A percentile compares a stretch with the other conserved stretches of the same genome.
Evolutionary conservation across 2,888 invertebrate genomes (phyloP).

Genomic region (Ormia ochracea): DNA sequence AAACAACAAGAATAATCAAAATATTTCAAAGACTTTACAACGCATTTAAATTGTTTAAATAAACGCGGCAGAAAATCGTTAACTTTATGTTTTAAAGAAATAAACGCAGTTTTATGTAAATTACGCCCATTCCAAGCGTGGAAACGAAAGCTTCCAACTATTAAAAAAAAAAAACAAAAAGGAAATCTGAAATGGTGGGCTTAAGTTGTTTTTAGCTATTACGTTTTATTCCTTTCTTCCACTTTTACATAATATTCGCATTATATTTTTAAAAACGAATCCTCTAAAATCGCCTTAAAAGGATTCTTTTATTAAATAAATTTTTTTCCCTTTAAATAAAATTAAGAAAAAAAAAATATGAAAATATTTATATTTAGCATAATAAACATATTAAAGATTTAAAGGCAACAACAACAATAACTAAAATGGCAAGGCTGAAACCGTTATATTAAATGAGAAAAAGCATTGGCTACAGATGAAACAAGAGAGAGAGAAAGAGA

Average conservation of each 20-base stretch:
- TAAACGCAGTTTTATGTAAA: slow-evolving; percentile 49
- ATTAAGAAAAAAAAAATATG: slow-evolving; percentile 20
- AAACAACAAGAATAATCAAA: slow-evolving; percentile 22
- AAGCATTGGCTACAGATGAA: too few species aligned
- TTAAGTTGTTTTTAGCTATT: slow-evolving; percentile 45
- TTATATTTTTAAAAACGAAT: slow-evolving; percentile 45
- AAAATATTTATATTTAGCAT: slow-evolving; percentile 57
- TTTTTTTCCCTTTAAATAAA: slow-evolving; percentile 8
- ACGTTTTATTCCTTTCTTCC: slow-evolving; percentile 32
- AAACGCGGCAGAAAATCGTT: slow-evolving; percentile 13
- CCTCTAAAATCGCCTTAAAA: slow-evolving; percentile 48
- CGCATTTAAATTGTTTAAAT: slow-evolving; percentile 55
- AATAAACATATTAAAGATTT: slow-evolving; percentile 59
- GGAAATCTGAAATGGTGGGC: slow-evolving; percentile 41
- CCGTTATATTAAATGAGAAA: background rate
- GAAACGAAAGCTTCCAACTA: background rate
- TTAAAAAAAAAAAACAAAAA: background rate
- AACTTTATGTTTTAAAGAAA: background rate
- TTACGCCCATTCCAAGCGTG: slow-evolving; percentile 46
- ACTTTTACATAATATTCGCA: slow-evolving; percentile 58
- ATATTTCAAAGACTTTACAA: slow-evolving; percentile 51
- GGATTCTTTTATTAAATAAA: slow-evolving; percentile 33
- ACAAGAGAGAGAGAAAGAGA: background rate
- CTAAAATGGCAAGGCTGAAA: slow-evolving; percentile 46
- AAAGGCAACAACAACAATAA: background rate